phyloP scores from a whole-genome alignment of 2,888 invertebrate species.

The Parnassius orleans region DNA sequence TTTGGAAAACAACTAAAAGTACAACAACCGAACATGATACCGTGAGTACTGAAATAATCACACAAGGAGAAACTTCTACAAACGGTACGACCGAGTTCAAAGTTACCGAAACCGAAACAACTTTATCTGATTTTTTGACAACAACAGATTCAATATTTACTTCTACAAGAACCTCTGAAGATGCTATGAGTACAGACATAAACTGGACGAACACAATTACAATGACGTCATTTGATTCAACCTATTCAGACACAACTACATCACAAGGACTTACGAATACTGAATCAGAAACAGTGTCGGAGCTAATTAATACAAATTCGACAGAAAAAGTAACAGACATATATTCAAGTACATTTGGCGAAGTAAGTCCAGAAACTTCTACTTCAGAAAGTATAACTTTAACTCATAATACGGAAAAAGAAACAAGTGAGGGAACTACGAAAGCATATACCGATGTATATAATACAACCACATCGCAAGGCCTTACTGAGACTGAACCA shows the following conservation, averaged over 20 bases:
- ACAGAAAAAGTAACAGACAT: slow-evolving; percentile 8
- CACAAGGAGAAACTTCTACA: background rate
- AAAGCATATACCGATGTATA: too few species aligned
- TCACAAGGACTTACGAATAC: background rate
- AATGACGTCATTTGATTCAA: slow-evolving; percentile 4
- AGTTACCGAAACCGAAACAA: slow-evolving; percentile 2
- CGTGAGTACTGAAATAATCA: background rate
- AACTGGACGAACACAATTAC: background rate
- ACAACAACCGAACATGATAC: slow-evolving; percentile 2
- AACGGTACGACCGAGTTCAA: background rate
- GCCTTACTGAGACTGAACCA: background rate
- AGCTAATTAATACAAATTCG: slow-evolving; percentile 16
- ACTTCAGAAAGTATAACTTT: too few species aligned
- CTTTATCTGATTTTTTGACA: slow-evolving; percentile 1
- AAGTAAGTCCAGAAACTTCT: too few species aligned
- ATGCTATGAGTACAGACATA: background rate
- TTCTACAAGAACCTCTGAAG: background rate
- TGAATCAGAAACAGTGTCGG: background rate
- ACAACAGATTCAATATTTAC: background rate
- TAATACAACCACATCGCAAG: background rate
- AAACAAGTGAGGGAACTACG: too few species aligned
- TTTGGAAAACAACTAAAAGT: background rate
- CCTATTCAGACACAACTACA: slow-evolving; percentile 1
- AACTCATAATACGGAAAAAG: too few species aligned
- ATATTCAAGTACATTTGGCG: too few species aligned